phyloP scores from a whole-genome alignment of 1,140 invertebrate species.

The Drosophila saltans region DNA sequence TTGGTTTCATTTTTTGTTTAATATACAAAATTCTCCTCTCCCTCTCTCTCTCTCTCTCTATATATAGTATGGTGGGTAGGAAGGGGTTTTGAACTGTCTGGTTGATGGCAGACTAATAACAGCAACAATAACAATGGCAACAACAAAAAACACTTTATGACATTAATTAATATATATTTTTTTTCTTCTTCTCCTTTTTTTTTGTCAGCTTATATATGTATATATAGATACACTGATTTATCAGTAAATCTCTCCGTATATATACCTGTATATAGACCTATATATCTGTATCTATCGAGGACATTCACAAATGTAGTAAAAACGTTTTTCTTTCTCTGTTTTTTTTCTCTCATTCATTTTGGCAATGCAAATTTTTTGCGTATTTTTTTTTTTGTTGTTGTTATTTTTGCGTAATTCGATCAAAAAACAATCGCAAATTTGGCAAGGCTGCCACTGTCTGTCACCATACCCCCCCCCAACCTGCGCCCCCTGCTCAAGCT shows the following conservation, averaged over 20 bases:
- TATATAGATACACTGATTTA: slow-evolving; percentile 16
- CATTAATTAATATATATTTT: slow-evolving; percentile 58
- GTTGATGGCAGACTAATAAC: slow-evolving; percentile 58
- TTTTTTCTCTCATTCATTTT: background rate
- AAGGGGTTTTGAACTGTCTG: slow-evolving; percentile 45
- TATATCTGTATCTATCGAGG: slow-evolving; percentile 29
- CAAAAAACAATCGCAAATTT: slow-evolving; percentile 6
- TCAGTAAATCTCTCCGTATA: background rate
- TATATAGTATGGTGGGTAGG: too few relatives aligned
- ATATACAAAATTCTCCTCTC: too few relatives aligned
- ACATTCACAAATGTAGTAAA: slow-evolving; percentile 24
- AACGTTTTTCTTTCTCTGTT: slow-evolving; percentile 22
- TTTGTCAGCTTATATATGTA: background rate
- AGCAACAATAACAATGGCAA: slow-evolving; percentile 19
- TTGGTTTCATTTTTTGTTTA: background rate
- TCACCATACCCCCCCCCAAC: background rate
- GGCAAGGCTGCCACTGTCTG: slow-evolving; percentile 9
- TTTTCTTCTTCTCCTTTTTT: slow-evolving; percentile 12
- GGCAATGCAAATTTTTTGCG: slow-evolving; percentile 4
- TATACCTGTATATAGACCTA: slow-evolving; percentile 11
- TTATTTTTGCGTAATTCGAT: slow-evolving; percentile 17
- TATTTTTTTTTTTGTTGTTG: background rate
- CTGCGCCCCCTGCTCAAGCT: background rate
- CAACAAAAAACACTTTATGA: slow-evolving; percentile 48
- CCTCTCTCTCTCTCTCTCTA: too few relatives aligned